These are phyloP conservation scores for Synanceia verrucosa DNA, from an alignment of 2,797 vertebrate species.

Conservation along the genomic window DNA sequence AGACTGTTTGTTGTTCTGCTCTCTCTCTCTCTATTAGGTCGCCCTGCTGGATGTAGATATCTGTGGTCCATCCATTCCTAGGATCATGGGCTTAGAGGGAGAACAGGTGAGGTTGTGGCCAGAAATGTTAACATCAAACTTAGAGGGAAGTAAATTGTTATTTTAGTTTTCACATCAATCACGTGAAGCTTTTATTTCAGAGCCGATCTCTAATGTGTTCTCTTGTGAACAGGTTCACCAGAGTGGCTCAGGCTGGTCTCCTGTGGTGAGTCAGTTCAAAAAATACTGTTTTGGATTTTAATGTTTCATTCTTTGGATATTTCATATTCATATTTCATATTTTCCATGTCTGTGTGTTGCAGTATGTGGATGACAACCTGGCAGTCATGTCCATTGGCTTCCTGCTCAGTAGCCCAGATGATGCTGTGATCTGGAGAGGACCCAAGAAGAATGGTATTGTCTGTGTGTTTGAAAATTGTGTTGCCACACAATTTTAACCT, in stretches of 20 bases:
- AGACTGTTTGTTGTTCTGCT: neutral
- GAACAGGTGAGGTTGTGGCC: slow-evolving; percentile 86
- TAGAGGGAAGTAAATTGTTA: neutral
- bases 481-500: no score
- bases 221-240: slow-evolving; percentile 88
- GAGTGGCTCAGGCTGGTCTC: slow-evolving; percentile 98
- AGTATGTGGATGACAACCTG: slow-evolving; percentile 97
- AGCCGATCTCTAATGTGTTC: neutral
- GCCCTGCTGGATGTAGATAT: slow-evolving; percentile 95
- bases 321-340: neutral
- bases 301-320: neutral
- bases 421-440: slow-evolving; percentile 98
- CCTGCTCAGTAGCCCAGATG: slow-evolving; percentile 92
- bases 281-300: neutral
- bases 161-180: neutral
- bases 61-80: slow-evolving; percentile 94
- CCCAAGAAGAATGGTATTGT: slow-evolving; percentile 94
- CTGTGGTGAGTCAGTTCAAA: slow-evolving; percentile 86
- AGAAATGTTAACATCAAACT: neutral
- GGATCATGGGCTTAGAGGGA: slow-evolving; percentile 95
- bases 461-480: neutral
- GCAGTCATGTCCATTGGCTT: slow-evolving; percentile 97
- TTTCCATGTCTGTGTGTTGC: slow-evolving; percentile 23
- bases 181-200: neutral
- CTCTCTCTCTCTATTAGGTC: slow-evolving; percentile 81